Evolutionary conservation across 2,113 vertebrate species (phyloP).

Genomic region (Progne subis): DNA sequence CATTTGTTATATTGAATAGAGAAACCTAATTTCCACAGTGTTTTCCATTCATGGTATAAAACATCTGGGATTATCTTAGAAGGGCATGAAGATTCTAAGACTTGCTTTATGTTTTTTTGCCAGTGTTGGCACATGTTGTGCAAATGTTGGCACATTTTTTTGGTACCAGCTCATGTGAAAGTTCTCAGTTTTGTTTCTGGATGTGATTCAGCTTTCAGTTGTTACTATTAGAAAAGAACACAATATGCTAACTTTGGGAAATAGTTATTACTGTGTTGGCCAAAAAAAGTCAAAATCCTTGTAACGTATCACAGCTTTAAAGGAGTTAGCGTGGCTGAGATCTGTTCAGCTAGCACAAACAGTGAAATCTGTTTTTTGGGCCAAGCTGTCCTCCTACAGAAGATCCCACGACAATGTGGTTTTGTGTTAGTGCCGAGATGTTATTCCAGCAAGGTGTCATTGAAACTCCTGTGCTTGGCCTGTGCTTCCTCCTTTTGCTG

Average conservation of each 20-base stretch:
- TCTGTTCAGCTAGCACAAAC: not conserved
- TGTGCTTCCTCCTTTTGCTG: not conserved
- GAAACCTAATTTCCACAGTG: not conserved
- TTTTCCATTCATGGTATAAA: not conserved
- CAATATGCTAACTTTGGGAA: conserved; percentile 19
- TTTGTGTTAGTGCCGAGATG: not conserved
- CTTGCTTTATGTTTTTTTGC: not conserved
- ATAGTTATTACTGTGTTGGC: not conserved
- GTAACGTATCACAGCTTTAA: not conserved
- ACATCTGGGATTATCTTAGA: not conserved
- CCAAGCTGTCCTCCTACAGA: not conserved
- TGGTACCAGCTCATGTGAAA: not conserved
- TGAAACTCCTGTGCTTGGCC: not conserved
- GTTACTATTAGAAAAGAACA: conserved; percentile 9
- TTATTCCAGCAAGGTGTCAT: not conserved
- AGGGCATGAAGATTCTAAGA: not conserved
- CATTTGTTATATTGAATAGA: not conserved
- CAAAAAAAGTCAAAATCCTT: conserved; percentile 10
- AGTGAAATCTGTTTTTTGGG: not conserved
- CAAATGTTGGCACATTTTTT: not conserved
- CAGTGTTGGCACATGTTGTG: not conserved
- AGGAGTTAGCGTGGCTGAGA: not conserved
- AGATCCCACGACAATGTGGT: not conserved
- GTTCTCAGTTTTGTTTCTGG: not conserved
- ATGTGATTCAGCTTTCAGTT: not conserved